Evolutionary conservation across 2,113 vertebrate genomes (phyloP), one percentile per base, ranked within the genome.

Genomic region (Datnioides undecimradiatus): DNA sequence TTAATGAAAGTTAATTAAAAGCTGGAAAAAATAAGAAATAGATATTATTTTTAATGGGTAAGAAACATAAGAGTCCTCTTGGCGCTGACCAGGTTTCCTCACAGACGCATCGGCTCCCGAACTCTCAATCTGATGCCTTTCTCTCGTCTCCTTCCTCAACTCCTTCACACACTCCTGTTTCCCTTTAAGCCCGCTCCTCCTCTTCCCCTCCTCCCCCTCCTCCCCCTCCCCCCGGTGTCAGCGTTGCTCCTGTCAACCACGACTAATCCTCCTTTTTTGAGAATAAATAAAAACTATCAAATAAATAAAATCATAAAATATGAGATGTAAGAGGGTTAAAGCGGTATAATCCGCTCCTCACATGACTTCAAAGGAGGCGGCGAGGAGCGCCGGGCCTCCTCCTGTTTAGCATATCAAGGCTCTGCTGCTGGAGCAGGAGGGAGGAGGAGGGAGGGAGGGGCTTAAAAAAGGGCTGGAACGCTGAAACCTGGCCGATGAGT

Each of bases 381-480:
- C 38, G 75, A 84, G 45, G 84, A 81, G 88, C 23, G 70, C 69
- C 21, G 34, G 54, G 79, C 73, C 76, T 79, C 79, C 84, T 82
- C 64, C 76, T 78, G 85, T 68, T 89, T 87, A 78, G 64, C 85
- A 86, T 79, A 87, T 86, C 84, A 89, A 82, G 82, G 75, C 78
- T 46, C 27, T 49, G 29, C 75, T 80, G 73, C 75, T 79, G 38
- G 71, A 41, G 40, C 62, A 73, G 43, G 77, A 72, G 48, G 66
- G 34, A 45, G 51, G 71, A 64, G 71, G 79, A 58, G 68, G 6
- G 76, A 80, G 40, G 48, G 62, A n/a, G 33, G 67, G n/a, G n/a
- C n/a, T n/a, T n/a, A n/a, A n/a, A 70, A 80, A 77, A 79, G 65
- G 64, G 64, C 69, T 75, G 63, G 43, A 55, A 81, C n/a, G n/a